These are phyloP conservation scores for Porites divaricata DNA, from an alignment of 92 coral and sea anemone genomes.

Conservation along the genomic window DNA sequence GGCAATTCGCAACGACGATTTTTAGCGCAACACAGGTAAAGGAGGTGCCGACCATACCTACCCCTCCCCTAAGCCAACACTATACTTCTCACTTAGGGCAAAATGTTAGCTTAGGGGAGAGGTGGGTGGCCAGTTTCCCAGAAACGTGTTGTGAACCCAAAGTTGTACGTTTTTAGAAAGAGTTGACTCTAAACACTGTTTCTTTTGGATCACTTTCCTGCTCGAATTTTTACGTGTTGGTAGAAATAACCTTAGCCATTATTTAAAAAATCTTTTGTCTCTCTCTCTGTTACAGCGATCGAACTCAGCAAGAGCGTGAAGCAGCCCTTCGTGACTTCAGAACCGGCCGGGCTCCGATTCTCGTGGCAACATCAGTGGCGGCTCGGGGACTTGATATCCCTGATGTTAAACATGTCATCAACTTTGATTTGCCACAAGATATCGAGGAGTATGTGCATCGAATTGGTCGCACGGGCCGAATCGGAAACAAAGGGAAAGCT, in stretches of 20 bases:
- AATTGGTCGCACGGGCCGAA: constrained; percentile 97
- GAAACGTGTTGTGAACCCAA: no score
- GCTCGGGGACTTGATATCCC: constrained; percentile 99
- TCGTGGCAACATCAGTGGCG: constrained; percentile 99
- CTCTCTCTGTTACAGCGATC: constrained; percentile 65
- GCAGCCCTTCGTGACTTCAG: constrained; percentile 96
- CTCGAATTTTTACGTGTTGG: no score
- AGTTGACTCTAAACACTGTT: no score
- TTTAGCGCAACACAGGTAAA: no score
- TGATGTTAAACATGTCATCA: constrained; percentile 96
- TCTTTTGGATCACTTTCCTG: no score
- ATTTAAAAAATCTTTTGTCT: background rate
- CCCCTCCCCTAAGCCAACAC: no score
- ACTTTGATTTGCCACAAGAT: constrained; percentile 93
- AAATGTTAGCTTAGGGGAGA: no score
- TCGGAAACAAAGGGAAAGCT: constrained; percentile 95
- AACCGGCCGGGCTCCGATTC: constrained; percentile 89
- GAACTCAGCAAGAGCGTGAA: constrained; percentile 93
- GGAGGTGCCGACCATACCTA: no score
- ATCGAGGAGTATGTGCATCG: constrained; percentile 99
- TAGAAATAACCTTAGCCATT: background rate
- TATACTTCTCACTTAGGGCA: no score
- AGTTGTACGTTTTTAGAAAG: no score
- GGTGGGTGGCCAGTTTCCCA: no score
- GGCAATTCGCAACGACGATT: no score